phyloP scores from a whole-genome alignment of 1,140 invertebrate species.

The Rhizoglyphus robini region DNA sequence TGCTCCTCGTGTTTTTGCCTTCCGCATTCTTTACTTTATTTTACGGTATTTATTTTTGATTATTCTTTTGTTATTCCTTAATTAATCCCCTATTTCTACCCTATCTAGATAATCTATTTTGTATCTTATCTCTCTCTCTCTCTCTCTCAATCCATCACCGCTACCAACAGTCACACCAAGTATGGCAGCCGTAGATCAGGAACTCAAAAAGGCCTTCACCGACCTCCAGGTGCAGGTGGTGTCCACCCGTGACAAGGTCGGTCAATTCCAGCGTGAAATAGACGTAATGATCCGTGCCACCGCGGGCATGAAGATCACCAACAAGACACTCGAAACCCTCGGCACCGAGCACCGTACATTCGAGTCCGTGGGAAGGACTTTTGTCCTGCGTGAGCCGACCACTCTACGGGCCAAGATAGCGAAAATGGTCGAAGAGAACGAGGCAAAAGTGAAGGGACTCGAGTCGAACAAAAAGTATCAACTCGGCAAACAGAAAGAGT shows the following conservation, averaged over 20 bases:
- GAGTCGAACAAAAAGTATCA: slow-evolving; percentile 12
- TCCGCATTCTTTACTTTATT: no score
- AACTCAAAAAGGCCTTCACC: slow-evolving; percentile 20
- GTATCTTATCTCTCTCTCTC: no score
- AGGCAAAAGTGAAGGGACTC: slow-evolving; percentile 7
- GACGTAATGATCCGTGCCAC: not conserved
- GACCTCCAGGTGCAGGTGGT: slow-evolving; percentile 19
- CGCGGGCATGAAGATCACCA: not conserved
- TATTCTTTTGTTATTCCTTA: no score
- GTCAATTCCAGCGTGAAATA: slow-evolving; percentile 12
- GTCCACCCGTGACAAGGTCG: slow-evolving; percentile 19
- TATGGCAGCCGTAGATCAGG: slow-evolving; percentile 7
- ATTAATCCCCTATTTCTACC: no score
- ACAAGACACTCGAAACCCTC: not conserved
- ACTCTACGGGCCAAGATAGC: not conserved
- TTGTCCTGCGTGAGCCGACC: slow-evolving; percentile 2
- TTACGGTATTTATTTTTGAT: no score
- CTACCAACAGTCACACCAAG: no score
- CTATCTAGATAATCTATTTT: no score
- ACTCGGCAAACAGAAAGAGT: slow-evolving; percentile 12
- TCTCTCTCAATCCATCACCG: no score
- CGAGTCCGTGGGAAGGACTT: slow-evolving; percentile 20
- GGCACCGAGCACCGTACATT: not conserved
- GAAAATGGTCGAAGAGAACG: not conserved
- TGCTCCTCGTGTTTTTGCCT: no score